phyloP scores from a whole-genome alignment of 2,113 vertebrate species.

The Turdus rufiventris region DNA sequence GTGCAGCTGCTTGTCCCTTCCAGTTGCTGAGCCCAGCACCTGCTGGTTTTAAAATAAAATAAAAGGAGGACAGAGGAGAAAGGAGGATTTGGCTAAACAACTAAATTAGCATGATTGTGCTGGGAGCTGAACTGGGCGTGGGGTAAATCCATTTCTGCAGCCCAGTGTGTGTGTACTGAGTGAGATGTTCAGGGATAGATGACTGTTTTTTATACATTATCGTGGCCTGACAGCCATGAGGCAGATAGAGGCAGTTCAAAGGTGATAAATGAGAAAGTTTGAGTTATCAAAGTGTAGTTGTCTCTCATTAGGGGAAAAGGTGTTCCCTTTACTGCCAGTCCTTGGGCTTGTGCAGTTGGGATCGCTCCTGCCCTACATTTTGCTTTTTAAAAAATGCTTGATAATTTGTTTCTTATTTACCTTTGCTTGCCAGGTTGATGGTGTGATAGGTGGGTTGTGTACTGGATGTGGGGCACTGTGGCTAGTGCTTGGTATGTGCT shows the following conservation, averaged over 20 bases:
- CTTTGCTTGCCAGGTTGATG: not conserved
- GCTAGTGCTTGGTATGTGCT: fast-evolving
- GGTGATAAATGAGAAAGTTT: slow-evolving; percentile 54
- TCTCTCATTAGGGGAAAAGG: not conserved
- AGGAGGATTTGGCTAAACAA: slow-evolving; percentile 1
- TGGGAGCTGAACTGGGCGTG: slow-evolving; percentile 37
- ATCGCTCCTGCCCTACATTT: fast-evolving
- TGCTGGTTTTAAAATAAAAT: not conserved
- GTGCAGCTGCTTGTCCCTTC: not conserved
- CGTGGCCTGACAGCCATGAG: slow-evolving; percentile 23
- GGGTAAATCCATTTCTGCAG: slow-evolving; percentile 44
- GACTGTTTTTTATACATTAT: slow-evolving; percentile 54
- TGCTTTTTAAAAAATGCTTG: not conserved
- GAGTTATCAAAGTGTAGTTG: slow-evolving; percentile 10
- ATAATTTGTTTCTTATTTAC: not conserved
- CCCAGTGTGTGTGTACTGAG: slow-evolving; percentile 27
- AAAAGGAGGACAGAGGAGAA: not conserved
- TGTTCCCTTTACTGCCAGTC: not conserved
- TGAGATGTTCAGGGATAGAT: slow-evolving; percentile 56
- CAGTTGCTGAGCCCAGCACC: not conserved
- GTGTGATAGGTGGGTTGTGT: fast-evolving
- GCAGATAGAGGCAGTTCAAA: slow-evolving; percentile 1
- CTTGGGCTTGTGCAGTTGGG: not conserved
- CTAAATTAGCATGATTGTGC: slow-evolving; percentile 61
- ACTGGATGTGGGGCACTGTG: not conserved